These are phyloP conservation scores for Drosophila borborema DNA, from an alignment of 2,888 invertebrate species.

Conservation along the genomic window DNA sequence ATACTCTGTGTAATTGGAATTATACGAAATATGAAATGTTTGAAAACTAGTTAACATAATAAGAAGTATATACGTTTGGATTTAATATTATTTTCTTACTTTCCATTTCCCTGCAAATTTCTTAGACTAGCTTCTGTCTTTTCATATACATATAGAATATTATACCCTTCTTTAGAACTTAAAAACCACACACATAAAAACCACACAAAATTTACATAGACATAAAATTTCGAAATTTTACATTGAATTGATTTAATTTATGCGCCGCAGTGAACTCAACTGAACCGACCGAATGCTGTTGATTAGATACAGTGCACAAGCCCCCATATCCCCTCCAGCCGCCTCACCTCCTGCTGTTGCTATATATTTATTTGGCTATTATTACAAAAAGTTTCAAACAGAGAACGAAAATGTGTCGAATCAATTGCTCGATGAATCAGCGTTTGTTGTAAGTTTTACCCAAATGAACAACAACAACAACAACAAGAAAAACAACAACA, in stretches of 20 bases:
- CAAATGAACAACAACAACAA: neutral
- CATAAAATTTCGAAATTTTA: conserved; percentile 70
- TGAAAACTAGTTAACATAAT: neutral
- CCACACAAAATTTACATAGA: conserved; percentile 60
- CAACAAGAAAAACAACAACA: neutral
- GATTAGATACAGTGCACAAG: conserved; percentile 50
- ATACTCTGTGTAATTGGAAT: neutral
- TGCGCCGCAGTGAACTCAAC: conserved; percentile 35
- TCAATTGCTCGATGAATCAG: conserved; percentile 53
- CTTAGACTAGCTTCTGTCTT: neutral
- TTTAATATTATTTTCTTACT: neutral
- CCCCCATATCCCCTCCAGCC: neutral
- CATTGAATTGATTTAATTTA: conserved; percentile 69
- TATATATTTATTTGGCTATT: conserved; percentile 30
- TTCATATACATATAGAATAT: neutral
- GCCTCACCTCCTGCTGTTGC: neutral
- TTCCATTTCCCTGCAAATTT: neutral
- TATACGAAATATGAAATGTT: neutral
- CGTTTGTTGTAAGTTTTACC: conserved; percentile 46
- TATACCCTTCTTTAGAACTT: neutral
- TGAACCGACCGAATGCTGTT: conserved; percentile 36
- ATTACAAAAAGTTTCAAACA: conserved; percentile 49
- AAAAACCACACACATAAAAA: too few species aligned
- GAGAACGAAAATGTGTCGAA: conserved; percentile 16
- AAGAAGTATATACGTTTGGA: neutral